Evolutionary conservation across 1,140 invertebrate species (phyloP).

Genomic region (Drosophila pseudoananassae): DNA sequence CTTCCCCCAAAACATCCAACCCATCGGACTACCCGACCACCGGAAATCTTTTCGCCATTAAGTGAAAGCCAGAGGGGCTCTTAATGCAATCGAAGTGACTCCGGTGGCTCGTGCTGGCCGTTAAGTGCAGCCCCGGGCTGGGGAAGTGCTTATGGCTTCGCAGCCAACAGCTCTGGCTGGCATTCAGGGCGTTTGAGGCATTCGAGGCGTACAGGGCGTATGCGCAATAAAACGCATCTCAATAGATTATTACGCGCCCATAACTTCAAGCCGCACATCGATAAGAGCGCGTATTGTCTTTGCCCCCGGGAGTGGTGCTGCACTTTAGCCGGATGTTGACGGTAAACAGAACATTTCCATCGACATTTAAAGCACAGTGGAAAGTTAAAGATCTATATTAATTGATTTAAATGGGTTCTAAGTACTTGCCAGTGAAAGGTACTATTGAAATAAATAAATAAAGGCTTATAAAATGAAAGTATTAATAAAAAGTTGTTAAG

Average conservation of each 20-base stretch:
- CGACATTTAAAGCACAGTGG: slow-evolving; percentile 34
- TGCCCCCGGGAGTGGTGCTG: slow-evolving; percentile 29
- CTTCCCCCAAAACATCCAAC: background rate
- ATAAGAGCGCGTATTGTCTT: slow-evolving; percentile 50
- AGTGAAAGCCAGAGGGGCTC: slow-evolving; percentile 48
- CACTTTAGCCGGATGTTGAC: slow-evolving; percentile 56
- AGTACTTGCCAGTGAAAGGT: background rate
- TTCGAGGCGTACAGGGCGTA: slow-evolving; percentile 31
- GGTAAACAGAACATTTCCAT: slow-evolving; percentile 70
- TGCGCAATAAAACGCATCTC: slow-evolving; percentile 75
- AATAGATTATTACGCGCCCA: slow-evolving; percentile 74
- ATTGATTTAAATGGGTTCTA: background rate
- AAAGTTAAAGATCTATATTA: background rate
- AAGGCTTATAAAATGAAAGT: no score
- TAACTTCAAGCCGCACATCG: slow-evolving; percentile 64
- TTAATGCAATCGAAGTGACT: slow-evolving; percentile 54
- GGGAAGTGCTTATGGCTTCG: slow-evolving; percentile 19
- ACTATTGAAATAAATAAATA: no score
- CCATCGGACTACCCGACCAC: background rate
- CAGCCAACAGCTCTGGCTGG: slow-evolving; percentile 10
- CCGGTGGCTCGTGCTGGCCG: slow-evolving; percentile 51
- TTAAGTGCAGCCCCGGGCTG: slow-evolving; percentile 64
- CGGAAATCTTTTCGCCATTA: slow-evolving; percentile 19
- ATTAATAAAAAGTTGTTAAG: no score
- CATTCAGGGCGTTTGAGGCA: slow-evolving; percentile 53